phyloP scores from a whole-genome alignment of 1,140 invertebrate genomes.

The Eumaeus atala region DNA sequence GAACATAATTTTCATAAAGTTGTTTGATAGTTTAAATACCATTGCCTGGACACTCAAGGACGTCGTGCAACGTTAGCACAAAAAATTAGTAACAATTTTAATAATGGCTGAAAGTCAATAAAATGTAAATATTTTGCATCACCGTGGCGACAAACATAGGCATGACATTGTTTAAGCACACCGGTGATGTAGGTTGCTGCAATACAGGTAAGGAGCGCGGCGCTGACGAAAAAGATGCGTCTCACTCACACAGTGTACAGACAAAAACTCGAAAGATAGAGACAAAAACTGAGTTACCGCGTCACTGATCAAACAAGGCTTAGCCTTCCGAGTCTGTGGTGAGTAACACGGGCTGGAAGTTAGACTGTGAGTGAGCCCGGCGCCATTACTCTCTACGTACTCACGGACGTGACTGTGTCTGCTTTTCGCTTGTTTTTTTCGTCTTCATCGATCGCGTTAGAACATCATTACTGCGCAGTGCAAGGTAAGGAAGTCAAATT shows the following conservation, averaged over 20 bases:
- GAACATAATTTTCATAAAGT: too few species aligned
- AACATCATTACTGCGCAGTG: slow-evolving; percentile 68
- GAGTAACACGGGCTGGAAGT: slow-evolving; percentile 50
- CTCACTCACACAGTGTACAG: slow-evolving; percentile 26
- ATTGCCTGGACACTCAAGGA: background rate
- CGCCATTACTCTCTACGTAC: slow-evolving; percentile 64
- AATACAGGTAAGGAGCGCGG: slow-evolving; percentile 47
- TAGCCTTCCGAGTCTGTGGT: slow-evolving; percentile 55
- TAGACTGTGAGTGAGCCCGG: slow-evolving; percentile 49
- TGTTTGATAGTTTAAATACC: background rate
- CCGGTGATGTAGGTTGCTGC: slow-evolving; percentile 69
- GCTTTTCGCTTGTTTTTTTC: slow-evolving; percentile 59
- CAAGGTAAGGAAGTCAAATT: slow-evolving; percentile 62
- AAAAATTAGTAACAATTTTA: slow-evolving; percentile 5
- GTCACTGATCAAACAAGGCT: slow-evolving; percentile 66
- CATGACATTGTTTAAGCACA: slow-evolving; percentile 59
- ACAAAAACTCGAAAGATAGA: slow-evolving; percentile 24
- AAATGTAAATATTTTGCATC: slow-evolving; percentile 47
- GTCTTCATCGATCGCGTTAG: slow-evolving; percentile 57
- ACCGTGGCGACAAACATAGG: slow-evolving; percentile 48
- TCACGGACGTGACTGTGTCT: slow-evolving; percentile 64
- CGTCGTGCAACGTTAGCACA: slow-evolving; percentile 4
- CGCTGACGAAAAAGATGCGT: slow-evolving; percentile 26
- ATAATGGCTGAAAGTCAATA: slow-evolving; percentile 18
- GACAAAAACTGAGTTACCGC: slow-evolving; percentile 37